Evolutionary conservation across 2,113 vertebrate species (phyloP), one percentile per base, ranked within the genome.

Genomic region (Hippoglossus stenolepis): DNA sequence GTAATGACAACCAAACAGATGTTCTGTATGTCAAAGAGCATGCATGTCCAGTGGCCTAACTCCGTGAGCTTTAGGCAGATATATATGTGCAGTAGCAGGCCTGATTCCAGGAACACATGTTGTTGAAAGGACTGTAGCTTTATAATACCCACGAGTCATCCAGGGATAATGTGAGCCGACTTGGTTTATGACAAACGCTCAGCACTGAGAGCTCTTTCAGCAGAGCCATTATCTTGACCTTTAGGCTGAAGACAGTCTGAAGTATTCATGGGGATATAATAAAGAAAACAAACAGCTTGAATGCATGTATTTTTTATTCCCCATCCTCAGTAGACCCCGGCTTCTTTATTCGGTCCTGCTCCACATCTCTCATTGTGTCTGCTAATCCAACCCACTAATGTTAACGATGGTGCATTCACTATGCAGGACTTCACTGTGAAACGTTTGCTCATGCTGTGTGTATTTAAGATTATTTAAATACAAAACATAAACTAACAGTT

Each of bases 31-130:
- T 40, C 68, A 56, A 68, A 62, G 54, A 53, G 21, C 43, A 78
- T 38, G 26, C 49, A 54, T 45, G 73, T 68, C 69, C 71, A 28
- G 75, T 59, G 58, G 15, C 65, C 78, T 74, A 62, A 78, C 66
- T 83, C 70, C 49, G 35, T 60, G 38, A 53, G 66, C 72, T 77
- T 76, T 60, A 18, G 47, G 18, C 47, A 51, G 47, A 43, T 43
- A 43, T 51, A 51, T 51, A 79, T 66, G 35, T 70, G 70, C 62
- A 75, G 68, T 70, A 68, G 71, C 24, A 28, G 40, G 17, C 12
- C 71, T 79, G 75, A 91, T 80, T 82, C 84, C 40, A 80, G 58
- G 43, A 79, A 81, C 85, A 87, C 88, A 88, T 90, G 87, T 76
- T 87, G 79, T 76, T 77, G 57, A 79, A 69, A 71, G 70, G 67